Base-by-base conservation (phyloP, 2,113 vertebrate species). In the Sturnus vulgaris region DNA sequence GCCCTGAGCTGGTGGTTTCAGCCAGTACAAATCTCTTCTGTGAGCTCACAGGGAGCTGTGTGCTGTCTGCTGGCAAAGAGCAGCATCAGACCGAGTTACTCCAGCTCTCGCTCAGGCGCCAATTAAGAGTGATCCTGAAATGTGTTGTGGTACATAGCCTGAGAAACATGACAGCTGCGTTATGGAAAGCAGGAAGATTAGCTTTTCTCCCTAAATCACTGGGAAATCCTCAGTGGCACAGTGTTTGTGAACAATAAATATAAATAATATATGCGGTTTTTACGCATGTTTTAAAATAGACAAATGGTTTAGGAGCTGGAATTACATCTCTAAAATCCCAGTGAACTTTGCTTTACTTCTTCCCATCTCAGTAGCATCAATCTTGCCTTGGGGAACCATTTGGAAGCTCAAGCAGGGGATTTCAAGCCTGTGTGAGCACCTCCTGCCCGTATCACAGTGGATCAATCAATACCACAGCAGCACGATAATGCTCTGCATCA, bases 391-490 rank as follows among this genome's bases (percentile, higher is more conserved):
- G 70, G 40, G 63, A 85, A n/a, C 59, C 37, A 56, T 92, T 97
- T 96, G 68, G 88, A 92, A 69, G 68, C 47, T 42, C 60, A 64
- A 60, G 52, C 47, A 86, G 84, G 59, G 64, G 77, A 85, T 61
- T 92, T 92, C 83, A 85, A 87, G 42, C 53, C 79, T 80, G 15
- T 60, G 15, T 55, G 72, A 88, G 56, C 60, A 63, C 28, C 47
- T 80, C 23, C 63, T 60, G 65, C 63, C 49, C 37, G 44, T 83
- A 59, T 81, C 28, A 9, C 46, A 63, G 80, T 27, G 42, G 73
- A 93, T 95, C 93, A 93, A 68, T 96, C 85, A 69, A 84, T 82
- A 94, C 18, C 63, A n/a, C 65, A 88, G 72, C 69, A 86, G 79
- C 5, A 5, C 0, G 7, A 60, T 71, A 89, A 77, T 57, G 80